phyloP scores from a whole-genome alignment of 2,888 invertebrate genomes.

The Peribatodes rhomboidaria region DNA sequence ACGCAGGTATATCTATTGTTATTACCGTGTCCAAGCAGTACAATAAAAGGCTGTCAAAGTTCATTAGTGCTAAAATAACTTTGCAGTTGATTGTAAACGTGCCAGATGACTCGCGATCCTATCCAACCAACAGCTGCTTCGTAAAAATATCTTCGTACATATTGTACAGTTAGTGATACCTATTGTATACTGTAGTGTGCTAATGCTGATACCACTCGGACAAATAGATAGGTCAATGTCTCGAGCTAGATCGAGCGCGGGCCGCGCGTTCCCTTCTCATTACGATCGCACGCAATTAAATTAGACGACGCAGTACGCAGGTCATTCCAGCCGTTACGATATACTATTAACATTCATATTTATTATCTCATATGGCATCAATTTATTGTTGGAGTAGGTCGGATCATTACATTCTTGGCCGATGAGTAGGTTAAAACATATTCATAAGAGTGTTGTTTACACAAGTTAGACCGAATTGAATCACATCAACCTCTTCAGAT shows the following conservation, averaged over 20 bases:
- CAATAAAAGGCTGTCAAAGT: slow-evolving; percentile 17
- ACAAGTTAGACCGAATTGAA: slow-evolving; percentile 15
- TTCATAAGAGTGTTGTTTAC: slow-evolving; percentile 13
- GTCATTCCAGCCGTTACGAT: slow-evolving; percentile 20
- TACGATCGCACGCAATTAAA: slow-evolving; percentile 34
- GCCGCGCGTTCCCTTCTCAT: slow-evolving; percentile 44
- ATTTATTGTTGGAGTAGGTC: slow-evolving; percentile 24
- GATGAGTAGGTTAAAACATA: slow-evolving; percentile 11
- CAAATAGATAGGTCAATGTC: slow-evolving; percentile 83
- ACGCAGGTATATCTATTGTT: too few species aligned
- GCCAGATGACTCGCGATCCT: slow-evolving; percentile 69
- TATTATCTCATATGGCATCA: slow-evolving; percentile 21
- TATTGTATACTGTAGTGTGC: slow-evolving; percentile 58
- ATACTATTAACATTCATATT: slow-evolving; percentile 18
- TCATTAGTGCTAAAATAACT: slow-evolving; percentile 27
- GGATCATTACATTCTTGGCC: slow-evolving; percentile 17
- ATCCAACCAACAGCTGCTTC: slow-evolving; percentile 73
- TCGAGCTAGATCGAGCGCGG: slow-evolving; percentile 65
- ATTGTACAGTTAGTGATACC: slow-evolving; percentile 29
- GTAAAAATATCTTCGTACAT: slow-evolving; percentile 75
- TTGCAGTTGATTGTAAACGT: slow-evolving; percentile 44
- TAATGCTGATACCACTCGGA: slow-evolving; percentile 62
- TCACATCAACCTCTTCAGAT: slow-evolving; percentile 15
- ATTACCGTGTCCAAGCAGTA: too few species aligned
- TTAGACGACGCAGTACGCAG: slow-evolving; percentile 9